Percentiles rank a stretch among this genome's conserved stretches.
Conservation (phyloP, 2,888 invertebrate species). For the Sialis fuliginosa region DNA sequence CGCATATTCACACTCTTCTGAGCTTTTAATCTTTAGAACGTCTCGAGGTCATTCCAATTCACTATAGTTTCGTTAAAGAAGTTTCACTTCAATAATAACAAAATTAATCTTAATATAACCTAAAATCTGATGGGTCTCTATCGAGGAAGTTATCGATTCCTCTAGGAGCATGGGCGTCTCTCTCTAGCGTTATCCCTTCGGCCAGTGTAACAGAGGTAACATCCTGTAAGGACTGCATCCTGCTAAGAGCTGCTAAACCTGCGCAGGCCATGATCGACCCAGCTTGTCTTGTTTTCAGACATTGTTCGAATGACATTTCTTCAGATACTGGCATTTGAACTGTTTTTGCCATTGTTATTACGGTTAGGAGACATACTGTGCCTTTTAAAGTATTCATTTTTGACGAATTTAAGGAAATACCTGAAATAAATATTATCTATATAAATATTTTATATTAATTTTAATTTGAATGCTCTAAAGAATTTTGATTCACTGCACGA, state of each 20-base stretch:
- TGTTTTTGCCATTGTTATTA: conserved; percentile 4
- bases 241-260: conserved; percentile 48
- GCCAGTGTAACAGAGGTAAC: conserved; percentile 46
- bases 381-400: background rate
- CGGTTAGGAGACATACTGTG: background rate
- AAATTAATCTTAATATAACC: conserved; percentile 33
- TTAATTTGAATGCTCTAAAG: no score
- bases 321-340: conserved; percentile 1
- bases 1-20: no score
- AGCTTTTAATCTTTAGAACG: no score
- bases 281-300: conserved; percentile 26
- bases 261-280: conserved; percentile 42
- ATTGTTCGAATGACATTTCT: conserved; percentile 22
- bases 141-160: conserved; percentile 48
- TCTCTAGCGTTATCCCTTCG: conserved; percentile 41
- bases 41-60: no score
- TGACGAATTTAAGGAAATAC: no score
- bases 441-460: no score
- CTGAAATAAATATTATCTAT: no score
- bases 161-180: conserved; percentile 41
- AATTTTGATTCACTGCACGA: no score
- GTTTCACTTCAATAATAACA: no score
- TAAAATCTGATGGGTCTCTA: conserved; percentile 55
- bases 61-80: no score
- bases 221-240: conserved; percentile 45